phyloP scores from a whole-genome alignment of 2,888 invertebrate genomes.

The Sesia apiformis region DNA sequence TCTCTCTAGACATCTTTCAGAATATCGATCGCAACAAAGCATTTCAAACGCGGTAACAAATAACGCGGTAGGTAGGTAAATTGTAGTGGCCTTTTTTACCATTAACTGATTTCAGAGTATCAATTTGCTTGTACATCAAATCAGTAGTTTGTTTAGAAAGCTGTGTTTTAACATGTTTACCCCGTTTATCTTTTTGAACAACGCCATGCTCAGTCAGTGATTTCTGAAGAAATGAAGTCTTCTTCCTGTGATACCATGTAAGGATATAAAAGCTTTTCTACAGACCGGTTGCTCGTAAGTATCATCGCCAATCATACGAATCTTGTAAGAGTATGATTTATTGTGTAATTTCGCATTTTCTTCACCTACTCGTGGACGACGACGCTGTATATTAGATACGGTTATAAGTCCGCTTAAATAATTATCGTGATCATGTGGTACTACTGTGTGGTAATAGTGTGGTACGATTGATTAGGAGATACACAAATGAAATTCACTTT shows the following conservation, averaged over 20 bases:
- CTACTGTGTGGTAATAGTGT: too few relatives aligned
- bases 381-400: slow-evolving; percentile 2
- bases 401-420: slow-evolving; percentile 3
- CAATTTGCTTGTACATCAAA: slow-evolving; percentile 1
- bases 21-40: slow-evolving; percentile 16
- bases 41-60: too few relatives aligned
- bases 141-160: slow-evolving; percentile 1
- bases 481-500: too few relatives aligned
- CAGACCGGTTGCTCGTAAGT: slow-evolving; percentile 1
- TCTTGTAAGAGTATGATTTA: slow-evolving; percentile 3
- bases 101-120: not conserved
- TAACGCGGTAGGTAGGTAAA: too few relatives aligned
- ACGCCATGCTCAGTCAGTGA: not conserved
- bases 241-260: slow-evolving; percentile 1
- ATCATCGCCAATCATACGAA: slow-evolving; percentile 3
- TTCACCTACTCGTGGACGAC: slow-evolving; percentile 1
- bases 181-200: slow-evolving; percentile 2
- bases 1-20: slow-evolving; percentile 14
- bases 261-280: slow-evolving; percentile 2
- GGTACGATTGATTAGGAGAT: too few relatives aligned
- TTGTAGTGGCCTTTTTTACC: slow-evolving; percentile 1
- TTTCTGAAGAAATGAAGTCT: slow-evolving; percentile 3
- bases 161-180: slow-evolving; percentile 1
- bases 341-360: slow-evolving; percentile 3
- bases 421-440: slow-evolving; percentile 5